Percentiles rank a stretch among this genome's conserved stretches.
Conservation (phyloP, 2,888 invertebrate genomes). For the Drosophila kanekoi region DNA sequence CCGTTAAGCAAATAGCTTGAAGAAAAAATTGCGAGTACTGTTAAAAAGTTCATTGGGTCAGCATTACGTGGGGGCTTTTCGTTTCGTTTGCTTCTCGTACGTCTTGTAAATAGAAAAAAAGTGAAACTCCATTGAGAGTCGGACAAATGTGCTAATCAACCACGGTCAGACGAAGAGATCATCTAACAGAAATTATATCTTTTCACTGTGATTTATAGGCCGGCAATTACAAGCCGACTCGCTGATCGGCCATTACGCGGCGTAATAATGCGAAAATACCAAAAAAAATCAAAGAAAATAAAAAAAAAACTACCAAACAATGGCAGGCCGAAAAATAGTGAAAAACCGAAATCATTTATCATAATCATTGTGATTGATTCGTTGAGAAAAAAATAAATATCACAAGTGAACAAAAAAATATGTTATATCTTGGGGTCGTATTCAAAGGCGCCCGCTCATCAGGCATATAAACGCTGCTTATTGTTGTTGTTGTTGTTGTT, state of each 20-base stretch:
- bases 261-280: slow-evolving; percentile 72
- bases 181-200: slow-evolving; percentile 72
- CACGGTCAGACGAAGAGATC: slow-evolving; percentile 50
- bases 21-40: slow-evolving; percentile 45
- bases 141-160: slow-evolving; percentile 78
- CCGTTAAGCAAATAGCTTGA: slow-evolving; percentile 32
- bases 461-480: slow-evolving; percentile 74
- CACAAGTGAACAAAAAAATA: slow-evolving; percentile 65
- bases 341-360: slow-evolving; percentile 82
- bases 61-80: slow-evolving; percentile 41
- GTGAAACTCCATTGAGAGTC: slow-evolving; percentile 62
- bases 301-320: slow-evolving; percentile 49
- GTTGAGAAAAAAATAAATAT: slow-evolving; percentile 75
- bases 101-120: slow-evolving; percentile 42
- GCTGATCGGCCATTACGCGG: slow-evolving; percentile 73
- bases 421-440: slow-evolving; percentile 51
- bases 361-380: slow-evolving; percentile 84
- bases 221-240: slow-evolving; percentile 71
- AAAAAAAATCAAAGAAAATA: slow-evolving; percentile 12
- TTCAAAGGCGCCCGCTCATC: slow-evolving; percentile 78
- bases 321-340: slow-evolving; percentile 60
- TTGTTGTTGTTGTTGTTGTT: slow-evolving; percentile 52
- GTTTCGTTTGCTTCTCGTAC: slow-evolving; percentile 19
- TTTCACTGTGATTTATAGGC: slow-evolving; percentile 76
- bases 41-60: slow-evolving; percentile 73